phyloP scores from a whole-genome alignment of 2,888 invertebrate species.

The Xylota segnis region DNA sequence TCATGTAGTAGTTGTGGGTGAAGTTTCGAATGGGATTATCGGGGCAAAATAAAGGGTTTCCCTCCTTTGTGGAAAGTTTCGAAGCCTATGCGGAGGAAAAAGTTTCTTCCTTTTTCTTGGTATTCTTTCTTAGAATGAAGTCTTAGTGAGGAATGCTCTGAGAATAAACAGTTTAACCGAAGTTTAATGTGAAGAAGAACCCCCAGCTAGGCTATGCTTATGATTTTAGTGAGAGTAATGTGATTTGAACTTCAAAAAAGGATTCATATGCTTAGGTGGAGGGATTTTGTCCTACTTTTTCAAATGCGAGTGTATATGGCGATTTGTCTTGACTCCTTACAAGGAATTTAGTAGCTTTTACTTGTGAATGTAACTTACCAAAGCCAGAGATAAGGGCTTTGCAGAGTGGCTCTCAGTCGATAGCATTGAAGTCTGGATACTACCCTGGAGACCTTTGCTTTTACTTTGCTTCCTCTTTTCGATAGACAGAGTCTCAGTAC shows the following conservation, averaged over 20 bases:
- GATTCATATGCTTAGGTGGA: neutral
- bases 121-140: neutral
- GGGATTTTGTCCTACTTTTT: neutral
- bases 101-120: neutral
- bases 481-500: too few relatives aligned
- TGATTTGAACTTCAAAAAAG: neutral
- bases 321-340: too few relatives aligned
- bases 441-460: too few relatives aligned
- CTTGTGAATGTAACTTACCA: too few relatives aligned
- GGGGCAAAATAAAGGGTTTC: conserved; percentile 2
- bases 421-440: too few relatives aligned
- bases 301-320: too few relatives aligned
- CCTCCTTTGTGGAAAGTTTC: conserved; percentile 1
- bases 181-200: conserved; percentile 37
- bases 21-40: conserved; percentile 43
- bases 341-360: too few relatives aligned
- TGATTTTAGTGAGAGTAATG: conserved; percentile 14
- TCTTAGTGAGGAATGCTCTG: neutral
- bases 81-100: conserved; percentile 27
- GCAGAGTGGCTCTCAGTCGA: too few relatives aligned
- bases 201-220: conserved; percentile 8
- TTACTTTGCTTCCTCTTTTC: too few relatives aligned
- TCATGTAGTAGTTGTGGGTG: conserved; percentile 27
- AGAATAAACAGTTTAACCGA: conserved; percentile 29
- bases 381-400: too few relatives aligned